phyloP scores from a whole-genome alignment of 2,113 vertebrate genomes.

The Scopus umbretta region DNA sequence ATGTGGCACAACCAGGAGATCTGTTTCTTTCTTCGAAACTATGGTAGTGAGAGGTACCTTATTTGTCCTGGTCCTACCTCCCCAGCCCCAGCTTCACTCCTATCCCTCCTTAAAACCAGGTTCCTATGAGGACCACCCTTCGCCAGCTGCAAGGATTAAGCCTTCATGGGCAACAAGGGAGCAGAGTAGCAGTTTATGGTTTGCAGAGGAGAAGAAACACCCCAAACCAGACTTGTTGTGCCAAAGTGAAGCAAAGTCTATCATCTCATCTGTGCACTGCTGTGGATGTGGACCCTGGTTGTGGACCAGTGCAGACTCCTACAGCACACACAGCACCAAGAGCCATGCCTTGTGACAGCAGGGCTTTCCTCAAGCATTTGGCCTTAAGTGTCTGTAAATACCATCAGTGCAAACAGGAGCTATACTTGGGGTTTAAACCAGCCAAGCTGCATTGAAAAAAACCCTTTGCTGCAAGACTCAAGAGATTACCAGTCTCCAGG shows the following conservation, averaged over 20 bases:
- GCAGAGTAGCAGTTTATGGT: not conserved
- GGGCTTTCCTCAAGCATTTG: not conserved
- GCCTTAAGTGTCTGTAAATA: not conserved
- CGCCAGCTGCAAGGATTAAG: not conserved
- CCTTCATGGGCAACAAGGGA: not conserved
- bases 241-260: not conserved
- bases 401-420: not conserved
- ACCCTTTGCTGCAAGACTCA: not conserved
- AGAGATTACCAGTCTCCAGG: not conserved
- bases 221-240: not conserved
- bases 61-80: not conserved
- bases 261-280: not conserved
- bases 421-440: not conserved
- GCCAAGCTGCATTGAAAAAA: not conserved
- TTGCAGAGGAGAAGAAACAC: not conserved
- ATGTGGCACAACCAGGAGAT: not conserved
- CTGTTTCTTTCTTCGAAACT: not conserved
- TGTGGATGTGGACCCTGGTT: not conserved
- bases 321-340: not conserved
- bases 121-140: not conserved
- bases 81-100: not conserved
- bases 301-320: not conserved
- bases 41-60: not conserved
- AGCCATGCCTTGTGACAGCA: not conserved
- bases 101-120: not conserved